phyloP scores from a whole-genome alignment of 2,797 vertebrate species.

The Mareca strepera region DNA sequence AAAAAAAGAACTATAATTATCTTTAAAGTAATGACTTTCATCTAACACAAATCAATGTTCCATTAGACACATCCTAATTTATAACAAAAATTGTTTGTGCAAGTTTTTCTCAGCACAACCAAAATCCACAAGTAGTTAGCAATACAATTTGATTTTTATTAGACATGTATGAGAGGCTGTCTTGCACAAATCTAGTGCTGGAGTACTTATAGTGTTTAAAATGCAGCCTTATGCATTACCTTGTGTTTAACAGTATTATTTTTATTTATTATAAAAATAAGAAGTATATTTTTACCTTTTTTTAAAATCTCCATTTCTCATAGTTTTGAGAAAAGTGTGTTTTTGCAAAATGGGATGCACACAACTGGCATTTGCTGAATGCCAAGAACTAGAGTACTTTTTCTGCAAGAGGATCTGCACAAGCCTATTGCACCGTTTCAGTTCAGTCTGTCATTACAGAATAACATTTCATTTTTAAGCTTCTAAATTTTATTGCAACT shows the following conservation, averaged over 20 bases:
- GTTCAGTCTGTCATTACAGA: not conserved
- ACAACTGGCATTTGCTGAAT: not conserved
- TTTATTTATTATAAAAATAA: not conserved
- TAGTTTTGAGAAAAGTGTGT: fast-evolving
- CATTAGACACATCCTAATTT: not conserved
- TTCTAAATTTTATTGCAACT: not conserved
- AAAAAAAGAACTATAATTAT: not conserved
- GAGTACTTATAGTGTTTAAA: not conserved
- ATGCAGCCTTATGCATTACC: not conserved
- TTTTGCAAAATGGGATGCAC: not conserved
- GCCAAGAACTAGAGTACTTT: not conserved
- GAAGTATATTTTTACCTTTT: not conserved
- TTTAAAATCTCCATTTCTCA: not conserved
- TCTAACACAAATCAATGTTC: not conserved
- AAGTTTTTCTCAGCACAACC: not conserved
- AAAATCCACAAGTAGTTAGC: not conserved
- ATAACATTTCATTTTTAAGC: not conserved
- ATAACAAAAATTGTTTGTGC: not conserved
- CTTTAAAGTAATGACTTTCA: not conserved
- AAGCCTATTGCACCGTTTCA: not conserved
- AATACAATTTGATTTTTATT: not conserved
- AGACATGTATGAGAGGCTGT: not conserved
- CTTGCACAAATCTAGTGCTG: not conserved
- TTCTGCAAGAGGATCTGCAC: not conserved
- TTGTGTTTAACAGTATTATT: not conserved